Evolutionary conservation across 2,888 invertebrate genomes (phyloP), one percentile per base, ranked within the genome.

Genomic region (Chrysotoxum bicinctum): DNA sequence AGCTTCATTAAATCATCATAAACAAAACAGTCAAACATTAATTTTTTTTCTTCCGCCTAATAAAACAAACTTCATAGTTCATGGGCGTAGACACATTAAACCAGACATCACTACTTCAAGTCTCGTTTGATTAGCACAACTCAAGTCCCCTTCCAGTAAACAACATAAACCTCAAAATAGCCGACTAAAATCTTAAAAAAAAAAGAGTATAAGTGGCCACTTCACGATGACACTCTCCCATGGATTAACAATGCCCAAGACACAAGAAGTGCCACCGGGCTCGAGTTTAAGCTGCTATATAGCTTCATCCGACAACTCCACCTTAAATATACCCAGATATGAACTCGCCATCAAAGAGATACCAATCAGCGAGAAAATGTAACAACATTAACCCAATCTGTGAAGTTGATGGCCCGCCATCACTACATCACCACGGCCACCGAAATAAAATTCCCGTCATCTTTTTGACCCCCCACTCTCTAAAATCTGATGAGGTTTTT

Each of bases 331-430:
- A 26, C 26, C 2, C 26, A 21, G 35, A 26, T 30, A 64, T 48
- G 45, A 32, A 73, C 68, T 54, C 69, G 70, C 74, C 75, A 76
- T 80, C 35, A 56, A 30, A 30, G 80, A 80, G 85, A 85, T 80
- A 85, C 85, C 76, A 85, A 85, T 85, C 85, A 85, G 81, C 81
- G 81, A 80, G 80, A 85, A 66, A 81, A 85, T 85, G 81, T 85
- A 85, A 85, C 85, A 85, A 85, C 81, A 76, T 85, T 77, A 85
- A 73, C 85, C 81, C 81, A 73, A 81, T 85, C 85, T 81, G 72
- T 81, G 80, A 79, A 80, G 80, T 85, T 76, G 80, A 85, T 80
- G 80, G 76, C 26, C 69, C 68, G 81, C 85, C 76, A 81, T 72
- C 85, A 48, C 64, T 19, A 37, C 35, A 75, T 54, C 76, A 54